Percentiles rank a stretch among this genome's conserved stretches.
These are phyloP conservation scores for Crotalus viridis DNA, from an alignment of 2,113 vertebrate species.

Conservation along the genomic window DNA sequence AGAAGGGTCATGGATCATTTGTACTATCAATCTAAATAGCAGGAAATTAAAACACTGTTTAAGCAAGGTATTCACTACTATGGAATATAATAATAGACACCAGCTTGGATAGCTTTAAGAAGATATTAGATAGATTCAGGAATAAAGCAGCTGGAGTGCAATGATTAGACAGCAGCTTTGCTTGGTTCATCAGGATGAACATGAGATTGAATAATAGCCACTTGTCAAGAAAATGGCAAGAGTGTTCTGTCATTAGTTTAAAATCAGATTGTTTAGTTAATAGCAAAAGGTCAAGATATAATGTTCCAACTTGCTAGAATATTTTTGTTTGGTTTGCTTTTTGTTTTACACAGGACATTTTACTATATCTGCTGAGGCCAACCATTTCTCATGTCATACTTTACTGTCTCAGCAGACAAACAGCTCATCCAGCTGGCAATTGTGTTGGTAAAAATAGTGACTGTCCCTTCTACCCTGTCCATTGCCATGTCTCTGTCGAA, in stretches of 20 bases:
- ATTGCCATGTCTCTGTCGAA: not conserved
- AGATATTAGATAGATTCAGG: not conserved
- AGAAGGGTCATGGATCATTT: not conserved
- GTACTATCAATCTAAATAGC: not conserved
- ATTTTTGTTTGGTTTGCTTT: constrained; percentile 14
- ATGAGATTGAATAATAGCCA: not conserved
- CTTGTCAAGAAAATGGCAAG: not conserved
- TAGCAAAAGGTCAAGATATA: not conserved
- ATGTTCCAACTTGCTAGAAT: not conserved
- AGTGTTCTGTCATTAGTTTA: not conserved
- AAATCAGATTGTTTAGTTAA: not conserved
- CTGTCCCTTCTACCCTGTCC: not conserved
- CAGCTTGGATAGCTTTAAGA: not conserved
- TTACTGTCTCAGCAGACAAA: not conserved
- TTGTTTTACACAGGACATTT: constrained; percentile 20
- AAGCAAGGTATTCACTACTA: not conserved
- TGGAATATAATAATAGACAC: not conserved
- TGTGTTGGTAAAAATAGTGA: constrained; percentile 2
- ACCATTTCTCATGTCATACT: constrained; percentile 3
- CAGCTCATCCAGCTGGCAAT: not conserved
- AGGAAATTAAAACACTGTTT: not conserved
- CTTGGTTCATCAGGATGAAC: not conserved
- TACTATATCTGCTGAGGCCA: constrained; percentile 38
- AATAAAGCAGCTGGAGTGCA: not conserved
- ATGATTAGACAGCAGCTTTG: not conserved